Evolutionary conservation across 2,888 invertebrate genomes (phyloP).

Genomic region (Aquatica leii): DNA sequence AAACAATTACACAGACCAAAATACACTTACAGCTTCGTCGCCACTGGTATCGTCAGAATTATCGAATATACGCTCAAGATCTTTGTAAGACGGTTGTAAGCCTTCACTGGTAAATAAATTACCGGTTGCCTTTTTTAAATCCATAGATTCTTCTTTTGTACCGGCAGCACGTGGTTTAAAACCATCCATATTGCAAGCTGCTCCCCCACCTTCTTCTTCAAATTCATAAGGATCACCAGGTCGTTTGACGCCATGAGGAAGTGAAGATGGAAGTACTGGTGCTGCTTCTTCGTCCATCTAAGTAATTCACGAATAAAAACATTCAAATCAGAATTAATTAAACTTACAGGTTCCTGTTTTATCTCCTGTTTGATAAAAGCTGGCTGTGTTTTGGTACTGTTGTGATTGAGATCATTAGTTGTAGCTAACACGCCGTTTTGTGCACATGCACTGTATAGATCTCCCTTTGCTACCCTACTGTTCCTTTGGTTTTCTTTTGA

Average conservation of each 20-base stretch:
- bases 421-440: slow-evolving; percentile 47
- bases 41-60: slow-evolving; percentile 90
- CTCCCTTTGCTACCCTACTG: slow-evolving; percentile 55
- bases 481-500: slow-evolving; percentile 60
- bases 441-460: slow-evolving; percentile 56
- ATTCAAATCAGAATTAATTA: background rate
- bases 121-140: slow-evolving; percentile 62
- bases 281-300: slow-evolving; percentile 53
- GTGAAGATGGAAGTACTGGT: slow-evolving; percentile 46
- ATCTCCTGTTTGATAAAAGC: slow-evolving; percentile 62
- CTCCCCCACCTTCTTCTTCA: slow-evolving; percentile 69
- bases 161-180: slow-evolving; percentile 59
- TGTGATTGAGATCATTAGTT: slow-evolving; percentile 47
- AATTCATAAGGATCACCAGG: slow-evolving; percentile 75
- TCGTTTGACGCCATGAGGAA: slow-evolving; percentile 57
- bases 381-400: slow-evolving; percentile 42
- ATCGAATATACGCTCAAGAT: slow-evolving; percentile 94
- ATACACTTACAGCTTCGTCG: slow-evolving; percentile 80
- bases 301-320: slow-evolving; percentile 23
- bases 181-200: slow-evolving; percentile 63
- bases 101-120: slow-evolving; percentile 89
- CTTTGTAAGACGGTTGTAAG: slow-evolving; percentile 85
- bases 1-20: background rate
- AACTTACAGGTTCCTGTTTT: slow-evolving; percentile 68
- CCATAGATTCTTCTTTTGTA: slow-evolving; percentile 61